Conservation (phyloP, 1,140 invertebrate species). For the Nephotettix cincticeps region DNA sequence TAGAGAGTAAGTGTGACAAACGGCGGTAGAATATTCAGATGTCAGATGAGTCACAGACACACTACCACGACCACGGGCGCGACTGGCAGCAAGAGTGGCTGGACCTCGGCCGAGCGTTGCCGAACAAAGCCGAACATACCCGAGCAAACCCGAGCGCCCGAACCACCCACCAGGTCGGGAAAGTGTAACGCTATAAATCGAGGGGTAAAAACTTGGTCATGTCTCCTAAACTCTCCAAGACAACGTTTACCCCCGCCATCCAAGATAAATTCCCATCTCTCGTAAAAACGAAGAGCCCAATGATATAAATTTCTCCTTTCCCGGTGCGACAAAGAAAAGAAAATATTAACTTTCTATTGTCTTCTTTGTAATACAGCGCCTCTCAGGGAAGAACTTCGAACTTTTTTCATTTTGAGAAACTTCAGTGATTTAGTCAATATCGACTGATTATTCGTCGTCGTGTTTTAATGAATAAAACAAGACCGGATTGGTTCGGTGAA, state of each 20-base stretch:
- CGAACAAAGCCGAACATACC: background rate
- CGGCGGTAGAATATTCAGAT: too few species aligned
- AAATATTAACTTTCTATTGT: conserved; percentile 11
- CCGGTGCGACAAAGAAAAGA: background rate
- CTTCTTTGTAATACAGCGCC: background rate
- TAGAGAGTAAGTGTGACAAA: too few species aligned
- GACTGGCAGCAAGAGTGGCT: background rate
- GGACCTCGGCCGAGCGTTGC: background rate
- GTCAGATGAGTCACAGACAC: too few species aligned
- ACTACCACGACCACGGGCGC: background rate
- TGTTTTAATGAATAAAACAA: too few species aligned
- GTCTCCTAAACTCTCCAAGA: conserved; percentile 12
- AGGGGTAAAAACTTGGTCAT: conserved; percentile 7
- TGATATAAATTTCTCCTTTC: conserved; percentile 7
- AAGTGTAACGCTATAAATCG: conserved; percentile 7
- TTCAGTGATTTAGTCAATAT: background rate
- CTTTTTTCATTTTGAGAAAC: background rate
- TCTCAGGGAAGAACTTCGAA: background rate
- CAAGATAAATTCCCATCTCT: background rate
- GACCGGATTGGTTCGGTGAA: too few species aligned
- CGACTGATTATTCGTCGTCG: too few species aligned
- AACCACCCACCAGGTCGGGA: background rate
- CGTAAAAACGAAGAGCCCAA: background rate
- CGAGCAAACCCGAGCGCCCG: background rate
- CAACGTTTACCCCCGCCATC: conserved; percentile 1